Evolutionary conservation across 2,113 vertebrate genomes (phyloP), one percentile per base, ranked within the genome.

Genomic region (Cottus gobio): DNA sequence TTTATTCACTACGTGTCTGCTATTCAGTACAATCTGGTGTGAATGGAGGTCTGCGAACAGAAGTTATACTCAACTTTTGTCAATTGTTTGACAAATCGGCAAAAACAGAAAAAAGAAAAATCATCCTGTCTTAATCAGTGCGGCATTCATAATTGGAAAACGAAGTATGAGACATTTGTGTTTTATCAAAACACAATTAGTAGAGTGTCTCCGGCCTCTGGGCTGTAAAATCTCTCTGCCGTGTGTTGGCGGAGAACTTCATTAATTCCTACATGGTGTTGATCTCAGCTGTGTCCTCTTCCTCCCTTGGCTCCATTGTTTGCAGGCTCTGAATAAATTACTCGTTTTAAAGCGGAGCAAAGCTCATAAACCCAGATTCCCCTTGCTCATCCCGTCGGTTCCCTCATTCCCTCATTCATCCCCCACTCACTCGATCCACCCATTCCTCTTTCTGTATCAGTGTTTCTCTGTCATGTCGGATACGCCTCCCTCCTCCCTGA

Each of bases 331-430:
- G 81, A 85, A 90, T 89, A 80, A 90, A 90, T 91, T 89, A 79
- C 85, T 90, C 7, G 9, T 85, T 86, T 89, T 90, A 83, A 89
- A 84, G 86, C 67, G 46, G 54, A 71, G 87, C 77, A 90, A 93
- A 93, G 89, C 92, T 86, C 74, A 93, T 93, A 93, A 92, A 91
- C 72, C 90, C 88, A 81, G 82, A 92, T 92, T 93, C 92, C 89
- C 89, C 89, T 79, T 5, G 79, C 67, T 91, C 71, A 87, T 86
- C 84, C 82, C 24, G 4, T 30, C 57, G 6, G 22, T 70, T 84
- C 66, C 69, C 81, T 82, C 72, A 26, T 85, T 90, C 85, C 81
- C 74, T 79, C 16, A 50, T 63, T 90, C 82, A 69, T 83, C 79
- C 80, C 71, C 7, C 50, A 34, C 37, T 79, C 57, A 1, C 18